Conservation (phyloP, 2,113 vertebrate species). For the Cebus imitator region DNA sequence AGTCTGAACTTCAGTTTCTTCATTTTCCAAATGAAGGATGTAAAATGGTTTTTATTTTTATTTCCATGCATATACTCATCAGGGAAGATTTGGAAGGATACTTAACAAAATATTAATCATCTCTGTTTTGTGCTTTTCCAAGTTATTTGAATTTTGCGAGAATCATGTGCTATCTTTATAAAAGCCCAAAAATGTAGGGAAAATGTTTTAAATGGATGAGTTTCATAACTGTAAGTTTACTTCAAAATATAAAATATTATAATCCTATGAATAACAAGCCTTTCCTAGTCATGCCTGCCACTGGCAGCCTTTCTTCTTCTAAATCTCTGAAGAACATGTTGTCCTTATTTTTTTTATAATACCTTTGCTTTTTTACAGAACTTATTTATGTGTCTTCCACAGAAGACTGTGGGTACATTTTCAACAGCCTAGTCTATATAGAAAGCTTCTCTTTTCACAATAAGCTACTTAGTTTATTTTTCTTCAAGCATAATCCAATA, state of each 20-base stretch:
- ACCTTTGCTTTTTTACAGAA: neutral
- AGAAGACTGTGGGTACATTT: neutral
- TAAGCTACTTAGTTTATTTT: neutral
- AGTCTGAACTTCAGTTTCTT: neutral
- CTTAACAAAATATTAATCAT: neutral
- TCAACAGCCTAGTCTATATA: neutral
- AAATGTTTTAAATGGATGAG: neutral
- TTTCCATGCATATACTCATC: neutral
- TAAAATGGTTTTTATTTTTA: neutral
- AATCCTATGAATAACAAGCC: neutral
- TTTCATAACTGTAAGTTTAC: neutral
- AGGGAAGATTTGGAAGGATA: neutral
- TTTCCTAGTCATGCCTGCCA: too few species aligned
- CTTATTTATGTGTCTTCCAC: neutral
- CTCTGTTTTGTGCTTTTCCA: neutral
- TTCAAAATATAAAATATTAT: neutral
- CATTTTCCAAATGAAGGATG: neutral
- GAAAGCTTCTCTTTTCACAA: neutral
- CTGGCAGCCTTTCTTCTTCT: neutral
- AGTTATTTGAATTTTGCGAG: neutral
- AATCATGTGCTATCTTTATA: neutral
- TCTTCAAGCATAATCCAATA: neutral
- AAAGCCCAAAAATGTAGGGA: neutral
- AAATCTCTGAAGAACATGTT: neutral
- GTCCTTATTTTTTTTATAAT: neutral